Percentiles rank a stretch among this genome's conserved stretches.
These are phyloP conservation scores for Drosophila monieri DNA, from an alignment of 2,888 invertebrate genomes.

Conservation along the genomic window DNA sequence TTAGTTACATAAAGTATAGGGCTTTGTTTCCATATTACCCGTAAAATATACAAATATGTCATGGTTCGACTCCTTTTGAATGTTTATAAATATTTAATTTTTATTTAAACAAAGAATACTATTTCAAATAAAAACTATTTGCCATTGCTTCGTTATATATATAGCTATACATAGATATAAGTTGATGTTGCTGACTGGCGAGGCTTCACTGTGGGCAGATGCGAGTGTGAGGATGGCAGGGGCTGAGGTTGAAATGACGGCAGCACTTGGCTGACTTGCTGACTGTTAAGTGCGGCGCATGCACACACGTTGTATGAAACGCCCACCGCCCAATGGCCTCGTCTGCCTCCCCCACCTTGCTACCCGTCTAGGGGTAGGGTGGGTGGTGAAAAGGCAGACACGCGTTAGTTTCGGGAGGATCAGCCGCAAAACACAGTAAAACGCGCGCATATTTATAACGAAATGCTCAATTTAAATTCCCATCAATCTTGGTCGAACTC, in stretches of 20 bases:
- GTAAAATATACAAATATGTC: neutral
- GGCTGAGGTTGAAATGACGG: conserved; percentile 30
- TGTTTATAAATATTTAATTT: too few relatives aligned
- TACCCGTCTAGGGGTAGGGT: too few relatives aligned
- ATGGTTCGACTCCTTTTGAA: neutral
- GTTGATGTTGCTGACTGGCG: conserved; percentile 5
- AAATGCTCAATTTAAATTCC: conserved; percentile 81
- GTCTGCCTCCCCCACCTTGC: neutral
- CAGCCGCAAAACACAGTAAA: conserved; percentile 74
- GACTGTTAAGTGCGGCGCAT: conserved; percentile 54
- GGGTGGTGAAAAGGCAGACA: neutral
- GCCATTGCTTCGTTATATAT: too few relatives aligned
- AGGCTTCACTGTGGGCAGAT: conserved; percentile 1
- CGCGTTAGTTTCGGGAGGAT: conserved; percentile 28
- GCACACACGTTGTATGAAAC: conserved; percentile 42
- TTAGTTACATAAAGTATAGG: neutral
- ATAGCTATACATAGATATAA: too few relatives aligned
- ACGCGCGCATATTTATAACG: conserved; percentile 80
- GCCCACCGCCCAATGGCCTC: neutral
- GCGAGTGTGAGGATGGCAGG: neutral
- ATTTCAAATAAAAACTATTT: too few relatives aligned
- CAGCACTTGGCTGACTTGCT: conserved; percentile 50
- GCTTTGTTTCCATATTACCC: neutral
- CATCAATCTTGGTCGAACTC: conserved; percentile 77
- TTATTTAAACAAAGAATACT: too few relatives aligned